Conservation (phyloP, 2,797 vertebrate genomes). For the Cirrhinus molitorella region DNA sequence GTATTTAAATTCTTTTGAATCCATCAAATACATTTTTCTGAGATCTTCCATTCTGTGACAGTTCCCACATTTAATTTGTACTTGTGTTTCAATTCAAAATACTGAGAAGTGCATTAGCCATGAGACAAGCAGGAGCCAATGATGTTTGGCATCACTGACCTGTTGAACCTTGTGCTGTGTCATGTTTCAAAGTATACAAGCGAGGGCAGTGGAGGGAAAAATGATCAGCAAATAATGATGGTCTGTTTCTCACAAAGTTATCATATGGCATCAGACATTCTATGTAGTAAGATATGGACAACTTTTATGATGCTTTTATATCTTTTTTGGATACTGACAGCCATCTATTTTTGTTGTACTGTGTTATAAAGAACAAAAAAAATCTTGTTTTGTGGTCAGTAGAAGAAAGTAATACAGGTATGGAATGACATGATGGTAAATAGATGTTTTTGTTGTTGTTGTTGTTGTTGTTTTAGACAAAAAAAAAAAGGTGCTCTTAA, state of each 20-base stretch:
- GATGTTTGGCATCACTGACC: neutral
- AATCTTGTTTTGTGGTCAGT: neutral
- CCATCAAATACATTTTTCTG: neutral
- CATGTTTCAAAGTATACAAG: neutral
- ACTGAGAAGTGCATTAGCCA: neutral
- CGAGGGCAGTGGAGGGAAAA: neutral
- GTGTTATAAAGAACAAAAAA: neutral
- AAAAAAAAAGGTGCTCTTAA: neutral
- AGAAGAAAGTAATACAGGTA: neutral
- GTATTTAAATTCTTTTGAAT: neutral
- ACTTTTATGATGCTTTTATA: neutral
- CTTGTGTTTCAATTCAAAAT: slow-evolving; percentile 6
- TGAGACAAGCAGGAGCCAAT: neutral
- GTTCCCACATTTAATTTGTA: neutral
- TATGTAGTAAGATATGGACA: neutral
- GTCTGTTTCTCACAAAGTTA: neutral
- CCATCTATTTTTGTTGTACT: neutral
- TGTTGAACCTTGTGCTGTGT: neutral
- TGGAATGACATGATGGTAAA: neutral
- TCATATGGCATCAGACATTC: neutral
- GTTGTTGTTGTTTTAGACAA: too few species aligned
- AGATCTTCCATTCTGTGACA: neutral
- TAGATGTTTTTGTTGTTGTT: neutral
- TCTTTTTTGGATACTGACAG: neutral
- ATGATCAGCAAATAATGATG: neutral